phyloP scores from a whole-genome alignment of 2,888 invertebrate genomes.

The Xestobium rufovillosum region DNA sequence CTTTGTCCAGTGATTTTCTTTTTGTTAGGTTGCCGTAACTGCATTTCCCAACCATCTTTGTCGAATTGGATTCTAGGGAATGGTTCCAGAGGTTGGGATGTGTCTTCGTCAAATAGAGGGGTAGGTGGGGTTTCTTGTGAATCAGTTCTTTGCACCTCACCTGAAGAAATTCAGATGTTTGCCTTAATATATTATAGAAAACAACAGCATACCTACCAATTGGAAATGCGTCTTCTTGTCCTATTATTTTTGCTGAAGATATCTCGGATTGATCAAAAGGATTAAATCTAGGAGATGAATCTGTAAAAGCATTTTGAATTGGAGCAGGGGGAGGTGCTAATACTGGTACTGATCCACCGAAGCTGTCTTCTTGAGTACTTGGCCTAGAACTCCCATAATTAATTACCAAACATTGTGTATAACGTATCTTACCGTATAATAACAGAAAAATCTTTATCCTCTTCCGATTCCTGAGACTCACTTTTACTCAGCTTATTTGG shows the following conservation, averaged over 20 bases:
- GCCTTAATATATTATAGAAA: neutral
- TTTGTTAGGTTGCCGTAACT: conserved; percentile 89
- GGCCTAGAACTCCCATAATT: conserved; percentile 42
- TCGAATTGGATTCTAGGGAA: conserved; percentile 73
- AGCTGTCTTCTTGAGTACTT: conserved; percentile 45
- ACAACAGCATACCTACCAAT: conserved; percentile 34
- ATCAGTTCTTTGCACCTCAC: conserved; percentile 48
- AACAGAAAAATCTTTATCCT: conserved; percentile 72
- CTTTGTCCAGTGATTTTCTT: conserved; percentile 92
- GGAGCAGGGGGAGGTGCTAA: conserved; percentile 65
- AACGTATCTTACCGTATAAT: conserved; percentile 58
- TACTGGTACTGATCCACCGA: conserved; percentile 55
- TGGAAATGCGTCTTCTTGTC: conserved; percentile 35
- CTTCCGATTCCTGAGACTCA: conserved; percentile 70
- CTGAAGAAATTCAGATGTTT: too few relatives aligned
- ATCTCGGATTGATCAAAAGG: conserved; percentile 63
- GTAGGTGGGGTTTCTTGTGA: conserved; percentile 83
- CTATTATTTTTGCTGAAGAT: conserved; percentile 36
- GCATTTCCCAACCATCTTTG: conserved; percentile 94
- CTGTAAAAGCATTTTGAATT: conserved; percentile 45
- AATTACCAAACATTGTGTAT: conserved; percentile 5
- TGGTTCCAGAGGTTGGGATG: conserved; percentile 83
- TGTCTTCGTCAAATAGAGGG: conserved; percentile 89
- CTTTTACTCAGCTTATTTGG: conserved; percentile 54
- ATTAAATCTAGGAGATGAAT: conserved; percentile 63